Percentiles rank a stretch among this genome's conserved stretches.
Evolutionary conservation across 2,797 vertebrate genomes (phyloP).

Genomic region (Pangasius djambal): DNA sequence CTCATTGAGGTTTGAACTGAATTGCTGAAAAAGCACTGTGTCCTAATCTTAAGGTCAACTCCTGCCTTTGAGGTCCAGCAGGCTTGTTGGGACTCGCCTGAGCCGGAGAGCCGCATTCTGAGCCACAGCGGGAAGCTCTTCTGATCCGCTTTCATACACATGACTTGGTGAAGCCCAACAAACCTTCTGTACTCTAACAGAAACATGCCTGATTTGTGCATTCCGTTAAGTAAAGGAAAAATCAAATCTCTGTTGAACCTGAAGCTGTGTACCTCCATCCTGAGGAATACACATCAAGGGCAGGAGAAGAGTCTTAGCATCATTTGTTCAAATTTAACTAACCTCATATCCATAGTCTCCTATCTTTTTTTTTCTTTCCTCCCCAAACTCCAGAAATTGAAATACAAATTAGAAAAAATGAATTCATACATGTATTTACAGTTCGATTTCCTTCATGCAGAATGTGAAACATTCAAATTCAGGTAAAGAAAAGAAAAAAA

Average conservation of each 20-base stretch:
- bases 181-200: not conserved
- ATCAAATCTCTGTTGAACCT: not conserved
- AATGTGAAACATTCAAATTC: not conserved
- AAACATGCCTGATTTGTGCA: not conserved
- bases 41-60: not conserved
- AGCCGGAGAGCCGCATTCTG: constrained; percentile 65
- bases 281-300: not conserved
- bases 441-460: not conserved
- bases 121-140: constrained; percentile 68
- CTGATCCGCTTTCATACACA: constrained; percentile 66
- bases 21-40: not conserved
- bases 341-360: not conserved
- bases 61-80: constrained; percentile 52
- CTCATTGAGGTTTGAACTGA: not conserved
- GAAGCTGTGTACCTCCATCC: not conserved
- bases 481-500: not conserved
- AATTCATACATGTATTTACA: too few species aligned
- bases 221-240: not conserved
- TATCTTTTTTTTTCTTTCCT: not conserved
- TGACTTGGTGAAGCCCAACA: constrained; percentile 46
- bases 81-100: constrained; percentile 66
- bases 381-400: not conserved
- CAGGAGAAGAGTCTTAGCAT: not conserved
- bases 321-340: not conserved
- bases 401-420: not conserved